phyloP scores from a whole-genome alignment of 2,888 invertebrate genomes.

The Phragmatobia fuliginosa region DNA sequence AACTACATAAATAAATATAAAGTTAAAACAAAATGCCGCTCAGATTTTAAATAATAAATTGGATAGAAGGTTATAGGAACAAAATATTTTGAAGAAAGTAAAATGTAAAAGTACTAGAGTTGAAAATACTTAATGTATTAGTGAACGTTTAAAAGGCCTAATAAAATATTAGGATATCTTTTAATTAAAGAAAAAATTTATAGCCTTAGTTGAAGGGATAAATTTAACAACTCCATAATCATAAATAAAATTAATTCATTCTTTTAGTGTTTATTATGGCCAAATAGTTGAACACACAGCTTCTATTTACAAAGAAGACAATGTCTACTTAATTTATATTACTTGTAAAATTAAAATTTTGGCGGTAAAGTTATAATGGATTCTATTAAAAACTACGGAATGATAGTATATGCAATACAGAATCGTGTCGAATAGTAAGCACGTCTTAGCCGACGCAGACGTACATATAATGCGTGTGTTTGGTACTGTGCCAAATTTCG shows the following conservation, averaged over 20 bases:
- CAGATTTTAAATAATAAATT: not conserved
- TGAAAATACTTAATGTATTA: too few relatives aligned
- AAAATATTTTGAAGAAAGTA: not conserved
- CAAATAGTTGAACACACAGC: not conserved
- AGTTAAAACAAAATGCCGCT: not conserved
- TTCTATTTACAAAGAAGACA: not conserved
- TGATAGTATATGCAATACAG: constrained; percentile 2
- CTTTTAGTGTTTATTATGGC: not conserved
- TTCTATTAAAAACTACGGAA: not conserved
- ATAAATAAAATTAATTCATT: not conserved
- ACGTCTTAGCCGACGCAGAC: constrained; percentile 2
- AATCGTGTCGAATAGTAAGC: constrained; percentile 3
- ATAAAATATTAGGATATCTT: not conserved
- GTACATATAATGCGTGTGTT: constrained; percentile 17
- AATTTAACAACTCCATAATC: not conserved
- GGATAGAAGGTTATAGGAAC: not conserved
- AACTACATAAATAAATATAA: not conserved
- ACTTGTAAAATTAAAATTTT: not conserved
- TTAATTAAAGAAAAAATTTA: not conserved
- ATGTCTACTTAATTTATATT: not conserved
- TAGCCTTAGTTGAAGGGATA: not conserved
- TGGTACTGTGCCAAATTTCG: constrained; percentile 19
- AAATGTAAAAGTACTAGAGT: not conserved
- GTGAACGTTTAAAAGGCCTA: not conserved
- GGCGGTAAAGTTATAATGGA: not conserved